phyloP scores from a whole-genome alignment of 2,113 vertebrate species.

The Girardinichthys multiradiatus region DNA sequence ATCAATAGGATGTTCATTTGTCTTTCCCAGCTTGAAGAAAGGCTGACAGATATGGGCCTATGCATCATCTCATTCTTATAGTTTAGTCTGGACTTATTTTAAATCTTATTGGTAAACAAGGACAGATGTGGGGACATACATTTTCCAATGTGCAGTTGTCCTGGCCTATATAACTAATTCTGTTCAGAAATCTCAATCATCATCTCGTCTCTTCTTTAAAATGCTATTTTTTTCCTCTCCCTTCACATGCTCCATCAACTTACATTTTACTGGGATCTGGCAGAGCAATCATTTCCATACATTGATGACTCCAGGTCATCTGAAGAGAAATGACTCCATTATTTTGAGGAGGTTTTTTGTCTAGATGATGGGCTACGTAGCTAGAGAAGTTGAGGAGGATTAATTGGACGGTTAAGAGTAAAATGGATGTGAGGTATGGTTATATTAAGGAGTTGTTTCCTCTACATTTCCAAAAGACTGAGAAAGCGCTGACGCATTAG shows the following conservation, averaged over 20 bases:
- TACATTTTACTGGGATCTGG: conserved; percentile 66
- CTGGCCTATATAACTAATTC: not conserved
- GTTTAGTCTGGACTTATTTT: not conserved
- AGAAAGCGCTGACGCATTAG: conserved; percentile 7
- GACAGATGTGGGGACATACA: not conserved
- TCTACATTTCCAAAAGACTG: conserved; percentile 19
- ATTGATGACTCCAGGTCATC: conserved; percentile 48
- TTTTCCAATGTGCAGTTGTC: not conserved
- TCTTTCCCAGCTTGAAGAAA: no score
- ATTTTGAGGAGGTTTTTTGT: conserved; percentile 11
- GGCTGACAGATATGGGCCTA: not conserved
- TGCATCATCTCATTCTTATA: not conserved
- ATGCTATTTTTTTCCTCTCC: conserved; percentile 27
- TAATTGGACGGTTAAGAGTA: conserved; percentile 27
- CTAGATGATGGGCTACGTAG: conserved; percentile 25
- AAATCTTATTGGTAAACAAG: not conserved
- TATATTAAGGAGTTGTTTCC: conserved; percentile 37
- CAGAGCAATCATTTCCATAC: conserved; percentile 62
- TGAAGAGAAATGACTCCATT: conserved; percentile 29
- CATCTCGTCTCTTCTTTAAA: conserved; percentile 13
- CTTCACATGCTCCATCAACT: conserved; percentile 28
- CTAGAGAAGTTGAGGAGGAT: conserved; percentile 26
- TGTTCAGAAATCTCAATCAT: conserved; percentile 13
- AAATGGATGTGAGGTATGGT: conserved; percentile 29
- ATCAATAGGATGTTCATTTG: no score